Base-by-base conservation (phyloP, 2,113 vertebrate species). In the Serinus canaria region DNA sequence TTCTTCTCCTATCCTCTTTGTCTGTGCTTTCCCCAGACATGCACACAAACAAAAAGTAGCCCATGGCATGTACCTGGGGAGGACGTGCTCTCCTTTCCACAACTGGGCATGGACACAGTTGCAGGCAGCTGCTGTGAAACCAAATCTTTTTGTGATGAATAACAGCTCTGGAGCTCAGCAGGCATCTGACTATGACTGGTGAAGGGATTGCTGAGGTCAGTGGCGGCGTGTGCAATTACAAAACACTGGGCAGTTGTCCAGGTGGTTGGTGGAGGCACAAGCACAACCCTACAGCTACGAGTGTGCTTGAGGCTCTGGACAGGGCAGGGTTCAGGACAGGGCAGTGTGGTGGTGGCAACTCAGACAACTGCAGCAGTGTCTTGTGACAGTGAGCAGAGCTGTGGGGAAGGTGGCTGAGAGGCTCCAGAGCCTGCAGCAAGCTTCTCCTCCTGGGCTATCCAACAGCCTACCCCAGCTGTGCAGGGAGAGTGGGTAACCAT, bases 131-230 rank as follows among this genome's bases (percentile, higher is more conserved):
- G 8, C 82, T 27, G 10, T 47, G 60, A 74, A 94, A 78, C 33
- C 55, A 81, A 82, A 80, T 31, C 56, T 69, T 83, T 85, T 70
- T 59, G 69, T 44, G 33, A 87, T 92, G 80, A 95, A 70, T 87
- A 96, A 89, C 24, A 3, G 9, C 76, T 95, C 56, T 87, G 77
- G 83, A 95, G 73, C 33, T 78, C 53, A 66, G 47, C 43, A 83
- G 63, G 39, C 72, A 64, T 59, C 79, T 90, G 75, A 62, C 79
- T 63, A 27, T 74, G 81, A 58, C 15, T 78, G 91, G 91, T 81
- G 83, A 89, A 52, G 80, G 83, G 79, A 72, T 84, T 92, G 94
- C 94, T 88, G 58, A 74, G 88, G 95, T 92, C 86, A 75, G 68
- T 67, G 80, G 64, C 22, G 2, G 35, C 56, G 69, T 52, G 55